Conservation (phyloP, 2,113 vertebrate genomes). For the Potamarius usumacintae region DNA sequence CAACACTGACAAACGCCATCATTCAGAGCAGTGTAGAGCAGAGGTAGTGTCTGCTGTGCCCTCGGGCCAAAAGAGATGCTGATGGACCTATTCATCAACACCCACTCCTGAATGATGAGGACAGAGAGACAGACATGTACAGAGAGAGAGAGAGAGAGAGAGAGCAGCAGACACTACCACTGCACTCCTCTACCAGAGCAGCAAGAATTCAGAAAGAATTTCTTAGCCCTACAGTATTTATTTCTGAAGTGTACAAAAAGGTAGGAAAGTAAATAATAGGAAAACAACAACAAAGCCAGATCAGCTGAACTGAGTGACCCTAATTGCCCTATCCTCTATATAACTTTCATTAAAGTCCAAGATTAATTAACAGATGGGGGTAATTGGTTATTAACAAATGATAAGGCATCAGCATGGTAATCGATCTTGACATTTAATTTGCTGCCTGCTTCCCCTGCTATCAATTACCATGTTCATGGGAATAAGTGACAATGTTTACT, state of each 20-base stretch:
- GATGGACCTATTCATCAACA: conserved; percentile 56
- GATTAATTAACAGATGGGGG: conserved; percentile 80
- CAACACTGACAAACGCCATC: conserved; percentile 48
- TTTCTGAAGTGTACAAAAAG: neutral
- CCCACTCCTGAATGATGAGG: conserved; percentile 40
- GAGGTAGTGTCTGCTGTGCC: conserved; percentile 43
- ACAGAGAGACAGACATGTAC: conserved; percentile 1
- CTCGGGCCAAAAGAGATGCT: conserved; percentile 37
- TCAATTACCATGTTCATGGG: conserved; percentile 70
- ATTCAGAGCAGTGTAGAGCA: conserved; percentile 42
- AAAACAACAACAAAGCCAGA: conserved; percentile 22
- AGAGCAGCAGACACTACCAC: neutral
- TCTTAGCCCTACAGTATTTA: neutral
- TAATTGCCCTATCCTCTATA: conserved; percentile 37
- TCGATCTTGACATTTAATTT: conserved; percentile 80
- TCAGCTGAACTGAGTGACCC: conserved; percentile 31
- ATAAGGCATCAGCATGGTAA: conserved; percentile 78
- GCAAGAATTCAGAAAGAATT: neutral
- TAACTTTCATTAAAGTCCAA: conserved; percentile 64
- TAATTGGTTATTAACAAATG: conserved; percentile 78
- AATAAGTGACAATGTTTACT: conserved; percentile 69
- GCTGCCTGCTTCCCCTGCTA: conserved; percentile 74
- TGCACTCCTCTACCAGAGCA: neutral
- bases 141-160: neutral
- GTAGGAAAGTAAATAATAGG: neutral